Base-by-base conservation (phyloP, 2,888 invertebrate genomes). In the Himalopsyche tibetana region DNA sequence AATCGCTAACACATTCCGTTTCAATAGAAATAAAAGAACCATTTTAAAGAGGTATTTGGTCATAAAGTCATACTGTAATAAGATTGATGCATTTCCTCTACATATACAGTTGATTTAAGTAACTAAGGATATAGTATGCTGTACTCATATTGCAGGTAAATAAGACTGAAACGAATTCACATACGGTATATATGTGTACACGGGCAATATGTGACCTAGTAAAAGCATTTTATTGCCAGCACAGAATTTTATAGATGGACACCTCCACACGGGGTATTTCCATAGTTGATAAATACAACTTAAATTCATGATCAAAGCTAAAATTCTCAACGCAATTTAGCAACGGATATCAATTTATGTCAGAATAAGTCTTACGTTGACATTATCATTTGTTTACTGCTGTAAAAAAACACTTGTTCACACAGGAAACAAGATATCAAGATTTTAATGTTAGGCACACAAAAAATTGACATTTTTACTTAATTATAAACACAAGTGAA, bases 391-490 rank as follows among this genome's bases (percentile, higher is more conserved):
- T 63, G 63, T 63, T 63, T 63, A 63, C 19, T 8, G 28, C 4
- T 11, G 15, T 63, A 28, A 63, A 63, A 63, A 51, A 63, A 28
- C 69, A 84, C 55, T 88, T 89, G 89, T 89, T 89, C 88, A 89
- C 84, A 89, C 79, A 84, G 87, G 85, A 63, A 63, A 63, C 63
- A 11, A 63, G 19, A 17, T 56, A 56, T 56, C 5, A 19, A 56
- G 56, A 56, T 19, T 63, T 63, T 63, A 63, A 63, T 28, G 63
- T 63, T 28, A 11, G 19, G 11, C 28, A 28, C 28, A 63, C 28
- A 63, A 56, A 17, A 45, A 45, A 45, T 11, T 45, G 6, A 45
- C 15, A 15, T 51, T 51, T 42, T 51, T 51, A 5, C 51, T 8
- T 51, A 51, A 51, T 51, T 15, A 51, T 51, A 6, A 28, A 45